Evolutionary conservation across 92 coral and sea anemone genomes (phyloP).

Genomic region (Blastomussa wellsi): DNA sequence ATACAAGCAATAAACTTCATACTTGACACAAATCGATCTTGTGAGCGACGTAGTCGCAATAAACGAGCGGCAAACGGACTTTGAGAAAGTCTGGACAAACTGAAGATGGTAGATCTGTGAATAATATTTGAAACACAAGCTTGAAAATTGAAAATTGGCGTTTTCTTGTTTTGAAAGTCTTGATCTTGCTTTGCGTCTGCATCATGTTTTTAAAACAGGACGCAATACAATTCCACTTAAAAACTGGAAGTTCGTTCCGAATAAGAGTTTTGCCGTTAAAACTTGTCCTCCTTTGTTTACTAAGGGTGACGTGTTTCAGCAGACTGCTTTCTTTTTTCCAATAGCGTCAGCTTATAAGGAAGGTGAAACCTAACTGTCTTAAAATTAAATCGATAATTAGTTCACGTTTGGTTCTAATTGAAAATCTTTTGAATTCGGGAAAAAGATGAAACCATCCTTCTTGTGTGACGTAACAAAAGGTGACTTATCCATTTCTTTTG

Average conservation of each 20-base stretch:
- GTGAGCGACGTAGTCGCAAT: too few species aligned
- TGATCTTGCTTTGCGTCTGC: background rate
- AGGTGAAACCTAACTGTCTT: slow-evolving; percentile 39
- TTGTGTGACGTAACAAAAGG: slow-evolving; percentile 24
- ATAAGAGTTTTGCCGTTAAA: background rate
- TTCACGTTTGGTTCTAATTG: slow-evolving; percentile 41
- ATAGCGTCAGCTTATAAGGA: slow-evolving; percentile 16
- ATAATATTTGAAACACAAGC: background rate
- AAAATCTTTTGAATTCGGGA: slow-evolving; percentile 40
- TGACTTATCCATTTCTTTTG: slow-evolving; percentile 31
- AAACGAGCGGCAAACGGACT: too few species aligned
- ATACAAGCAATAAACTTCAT: background rate
- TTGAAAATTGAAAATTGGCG: background rate
- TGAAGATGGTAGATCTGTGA: background rate
- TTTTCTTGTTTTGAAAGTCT: background rate
- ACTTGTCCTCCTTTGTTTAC: background rate
- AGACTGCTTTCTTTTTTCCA: slow-evolving; percentile 7
- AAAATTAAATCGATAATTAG: slow-evolving; percentile 36
- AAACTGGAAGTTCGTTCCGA: background rate
- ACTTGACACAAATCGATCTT: too few species aligned
- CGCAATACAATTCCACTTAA: background rate
- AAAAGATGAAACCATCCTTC: slow-evolving; percentile 14
- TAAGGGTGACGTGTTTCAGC: slow-evolving; percentile 10
- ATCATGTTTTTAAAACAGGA: background rate
- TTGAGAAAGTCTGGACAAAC: too few species aligned